phyloP scores from a whole-genome alignment of 2,113 vertebrate genomes.

The Ifrita kowaldi region DNA sequence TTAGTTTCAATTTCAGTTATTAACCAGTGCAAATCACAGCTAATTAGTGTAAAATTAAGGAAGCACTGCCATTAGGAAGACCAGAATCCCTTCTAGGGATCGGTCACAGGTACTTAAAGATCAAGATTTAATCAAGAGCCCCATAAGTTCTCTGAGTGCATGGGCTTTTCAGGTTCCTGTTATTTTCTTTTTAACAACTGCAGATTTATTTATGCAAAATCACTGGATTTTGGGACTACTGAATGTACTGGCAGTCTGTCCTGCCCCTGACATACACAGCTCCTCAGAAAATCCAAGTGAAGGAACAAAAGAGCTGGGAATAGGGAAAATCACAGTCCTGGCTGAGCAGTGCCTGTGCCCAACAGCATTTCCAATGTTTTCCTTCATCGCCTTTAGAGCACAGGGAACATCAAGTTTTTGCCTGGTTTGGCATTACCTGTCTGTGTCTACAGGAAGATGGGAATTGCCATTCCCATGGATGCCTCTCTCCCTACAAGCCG shows the following conservation, averaged over 20 bases:
- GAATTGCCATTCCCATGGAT: conserved; percentile 58
- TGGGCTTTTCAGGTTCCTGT: not conserved
- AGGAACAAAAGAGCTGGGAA: not conserved
- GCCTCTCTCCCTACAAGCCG: conserved; percentile 73
- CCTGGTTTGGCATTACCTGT: not conserved
- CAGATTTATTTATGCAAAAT: not conserved
- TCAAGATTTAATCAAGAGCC: not conserved
- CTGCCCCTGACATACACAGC: not conserved
- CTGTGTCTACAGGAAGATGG: not conserved
- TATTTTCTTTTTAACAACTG: not conserved
- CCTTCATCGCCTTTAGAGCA: not conserved
- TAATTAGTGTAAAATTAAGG: not conserved
- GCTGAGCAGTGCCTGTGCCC: not conserved
- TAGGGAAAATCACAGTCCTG: rapidly evolving
- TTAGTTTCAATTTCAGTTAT: not conserved
- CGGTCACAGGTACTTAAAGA: too few relatives aligned
- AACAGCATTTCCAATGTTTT: not conserved
- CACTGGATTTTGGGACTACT: not conserved
- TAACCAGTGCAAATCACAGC: not conserved
- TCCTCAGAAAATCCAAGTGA: not conserved
- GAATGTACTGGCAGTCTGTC: too few relatives aligned
- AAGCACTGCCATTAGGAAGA: not conserved
- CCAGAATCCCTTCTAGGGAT: not conserved
- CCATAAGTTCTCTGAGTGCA: not conserved
- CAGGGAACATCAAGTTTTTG: conserved; percentile 14